These are phyloP conservation scores for Rallus crepitans DNA, from an alignment of 2,797 vertebrate species.

Conservation along the genomic window DNA sequence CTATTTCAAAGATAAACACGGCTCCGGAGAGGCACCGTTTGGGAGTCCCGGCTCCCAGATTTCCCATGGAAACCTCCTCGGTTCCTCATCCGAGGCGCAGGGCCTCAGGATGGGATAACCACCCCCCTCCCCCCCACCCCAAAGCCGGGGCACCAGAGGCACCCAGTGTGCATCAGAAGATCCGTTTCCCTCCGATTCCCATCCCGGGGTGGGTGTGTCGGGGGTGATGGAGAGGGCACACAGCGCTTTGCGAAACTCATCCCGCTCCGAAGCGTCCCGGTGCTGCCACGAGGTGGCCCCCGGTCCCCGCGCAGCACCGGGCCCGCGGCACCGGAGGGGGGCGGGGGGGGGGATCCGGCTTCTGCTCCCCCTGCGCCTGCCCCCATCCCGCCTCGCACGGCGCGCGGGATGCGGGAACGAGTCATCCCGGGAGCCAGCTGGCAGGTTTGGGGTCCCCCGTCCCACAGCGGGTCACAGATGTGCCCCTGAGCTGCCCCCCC, in stretches of 20 bases:
- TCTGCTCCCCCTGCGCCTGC: not conserved
- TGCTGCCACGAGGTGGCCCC: constrained; percentile 16
- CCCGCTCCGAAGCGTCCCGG: too few relatives aligned
- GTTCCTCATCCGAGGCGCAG: accelerated
- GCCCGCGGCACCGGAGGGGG: too few relatives aligned
- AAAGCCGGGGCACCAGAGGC: not conserved
- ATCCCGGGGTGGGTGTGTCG: not conserved
- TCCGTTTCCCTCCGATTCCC: not conserved
- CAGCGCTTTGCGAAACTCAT: not conserved
- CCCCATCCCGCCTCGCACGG: not conserved
- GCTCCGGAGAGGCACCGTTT: not conserved
- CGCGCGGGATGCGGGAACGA: not conserved
- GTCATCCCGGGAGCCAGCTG: not conserved
- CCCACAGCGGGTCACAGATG: not conserved
- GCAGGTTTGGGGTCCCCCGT: not conserved
- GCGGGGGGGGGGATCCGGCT: too few relatives aligned
- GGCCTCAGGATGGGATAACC: not conserved
- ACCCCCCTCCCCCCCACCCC: not conserved
- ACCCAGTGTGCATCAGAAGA: not conserved
- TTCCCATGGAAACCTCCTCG: not conserved
- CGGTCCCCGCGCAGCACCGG: not conserved
- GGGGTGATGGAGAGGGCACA: not conserved
- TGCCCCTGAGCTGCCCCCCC: not conserved
- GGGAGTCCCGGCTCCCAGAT: not conserved
- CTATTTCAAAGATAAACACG: not conserved